phyloP scores from a whole-genome alignment of 2,888 invertebrate genomes.

The Apamea anceps region DNA sequence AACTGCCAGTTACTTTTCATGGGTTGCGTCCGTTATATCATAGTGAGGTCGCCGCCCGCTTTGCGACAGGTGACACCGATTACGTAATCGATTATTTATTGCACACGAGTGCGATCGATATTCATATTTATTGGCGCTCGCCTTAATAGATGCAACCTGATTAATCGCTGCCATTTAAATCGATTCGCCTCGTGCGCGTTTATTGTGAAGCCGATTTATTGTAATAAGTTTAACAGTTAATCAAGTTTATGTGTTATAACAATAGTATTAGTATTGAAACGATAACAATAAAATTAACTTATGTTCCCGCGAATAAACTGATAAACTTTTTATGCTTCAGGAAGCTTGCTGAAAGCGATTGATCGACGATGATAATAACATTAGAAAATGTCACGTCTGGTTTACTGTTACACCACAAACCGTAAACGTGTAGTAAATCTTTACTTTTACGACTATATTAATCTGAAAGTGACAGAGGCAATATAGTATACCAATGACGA shows the following conservation, averaged over 20 bases:
- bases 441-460: constrained; percentile 3
- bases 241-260: constrained; percentile 16
- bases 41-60: constrained; percentile 59
- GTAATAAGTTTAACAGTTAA: constrained; percentile 38
- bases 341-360: background rate
- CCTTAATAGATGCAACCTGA: constrained; percentile 64
- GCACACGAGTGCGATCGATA: constrained; percentile 66
- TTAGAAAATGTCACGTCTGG: background rate
- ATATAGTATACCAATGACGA: background rate
- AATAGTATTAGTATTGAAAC: background rate
- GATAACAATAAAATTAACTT: background rate
- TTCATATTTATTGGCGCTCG: constrained; percentile 57
- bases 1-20: constrained; percentile 66
- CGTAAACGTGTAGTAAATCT: constrained; percentile 4
- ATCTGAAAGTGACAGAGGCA: background rate
- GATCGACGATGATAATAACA: no score
- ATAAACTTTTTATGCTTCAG: background rate
- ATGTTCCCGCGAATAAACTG: background rate
- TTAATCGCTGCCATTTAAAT: constrained; percentile 62
- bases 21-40: constrained; percentile 68
- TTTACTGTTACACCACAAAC: background rate
- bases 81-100: constrained; percentile 73
- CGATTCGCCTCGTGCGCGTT: constrained; percentile 54
- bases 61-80: constrained; percentile 76
- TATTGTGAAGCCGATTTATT: constrained; percentile 47